Evolutionary conservation across 1,140 invertebrate genomes (phyloP), one percentile per base, ranked within the genome.

Genomic region (Tetranychus urticae): DNA sequence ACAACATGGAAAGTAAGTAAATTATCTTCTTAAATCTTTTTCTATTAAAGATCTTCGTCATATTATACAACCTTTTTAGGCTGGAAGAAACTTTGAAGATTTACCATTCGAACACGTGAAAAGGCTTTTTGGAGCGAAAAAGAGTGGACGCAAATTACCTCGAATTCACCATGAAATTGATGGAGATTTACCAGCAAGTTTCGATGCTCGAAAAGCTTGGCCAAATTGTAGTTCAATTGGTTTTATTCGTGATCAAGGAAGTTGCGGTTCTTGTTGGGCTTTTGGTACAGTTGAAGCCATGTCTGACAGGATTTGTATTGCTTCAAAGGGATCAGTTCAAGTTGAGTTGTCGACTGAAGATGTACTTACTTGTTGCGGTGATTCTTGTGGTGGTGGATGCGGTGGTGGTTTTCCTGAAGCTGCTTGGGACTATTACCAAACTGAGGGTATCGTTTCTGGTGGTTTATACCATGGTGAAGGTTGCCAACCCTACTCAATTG

Each of bases 401-500:
- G 64, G 72, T 54, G 72, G 75, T 37, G 76, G 76, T n/a, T 74
- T 70, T 64, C 74, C 74, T 35, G 60, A 64, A 7, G 65, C 64
- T 37, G 76, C 76, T 12, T 77, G 75, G 75, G 56, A 66, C 5
- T 76, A 70, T 65, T 75, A 66, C 66, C 62, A 66, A 50, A 62
- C 63, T 2, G 34, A 35, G n/a, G 62, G 62, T 8, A 72, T 88
- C 57, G 88, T 93, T 1, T 87, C 82, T 62, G 89, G 89, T 57
- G 88, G 88, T 3, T 76, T 78, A 59, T 92, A 81, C 69, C 80
- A 80, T 54, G 81, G 1, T 74, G 80, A 34, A 72, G 68, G 75
- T 74, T 94, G 89, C 71, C 77, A 79, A 65, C 88, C 88, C 2
- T 93, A 94, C 67, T 77, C 80, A 66, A 84, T 93, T 63, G 71